Evolutionary conservation across 2,888 invertebrate species (phyloP).

Genomic region (Machimus atricapillus): DNA sequence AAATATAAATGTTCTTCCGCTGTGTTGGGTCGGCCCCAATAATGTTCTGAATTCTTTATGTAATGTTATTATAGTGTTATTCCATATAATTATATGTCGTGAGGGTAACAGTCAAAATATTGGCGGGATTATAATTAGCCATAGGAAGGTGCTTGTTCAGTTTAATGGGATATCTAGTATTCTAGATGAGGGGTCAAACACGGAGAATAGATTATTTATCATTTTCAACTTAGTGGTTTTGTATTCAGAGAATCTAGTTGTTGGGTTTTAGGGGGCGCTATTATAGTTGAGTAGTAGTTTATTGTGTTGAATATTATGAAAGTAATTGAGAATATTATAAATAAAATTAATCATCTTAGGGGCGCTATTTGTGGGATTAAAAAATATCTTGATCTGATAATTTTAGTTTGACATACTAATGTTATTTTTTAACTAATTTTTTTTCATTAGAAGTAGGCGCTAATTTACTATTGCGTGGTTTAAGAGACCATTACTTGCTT

Average conservation of each 20-base stretch:
- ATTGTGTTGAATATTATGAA: constrained; percentile 65
- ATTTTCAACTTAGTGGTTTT: constrained; percentile 64
- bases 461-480: constrained; percentile 71
- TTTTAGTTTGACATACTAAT: constrained; percentile 74
- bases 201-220: constrained; percentile 73
- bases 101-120: constrained; percentile 67
- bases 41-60: constrained; percentile 69
- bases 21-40: constrained; percentile 61
- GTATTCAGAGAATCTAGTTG: background rate
- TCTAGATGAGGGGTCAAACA: constrained; percentile 71
- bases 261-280: background rate
- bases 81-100: constrained; percentile 65
- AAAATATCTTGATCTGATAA: constrained; percentile 68
- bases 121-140: constrained; percentile 65
- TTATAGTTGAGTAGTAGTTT: constrained; percentile 62
- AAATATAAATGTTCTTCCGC: constrained; percentile 67
- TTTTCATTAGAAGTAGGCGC: constrained; percentile 70
- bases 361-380: constrained; percentile 75
- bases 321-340: constrained; percentile 59
- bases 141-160: constrained; percentile 68
- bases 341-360: constrained; percentile 65
- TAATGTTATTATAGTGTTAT: constrained; percentile 62
- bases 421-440: constrained; percentile 67
- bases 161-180: constrained; percentile 66
- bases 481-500: constrained; percentile 76